A percentile compares a stretch with the other conserved stretches of the same genome.
Conservation (phyloP, 1,140 invertebrate genomes). For the Sarcophaga peregrina region DNA sequence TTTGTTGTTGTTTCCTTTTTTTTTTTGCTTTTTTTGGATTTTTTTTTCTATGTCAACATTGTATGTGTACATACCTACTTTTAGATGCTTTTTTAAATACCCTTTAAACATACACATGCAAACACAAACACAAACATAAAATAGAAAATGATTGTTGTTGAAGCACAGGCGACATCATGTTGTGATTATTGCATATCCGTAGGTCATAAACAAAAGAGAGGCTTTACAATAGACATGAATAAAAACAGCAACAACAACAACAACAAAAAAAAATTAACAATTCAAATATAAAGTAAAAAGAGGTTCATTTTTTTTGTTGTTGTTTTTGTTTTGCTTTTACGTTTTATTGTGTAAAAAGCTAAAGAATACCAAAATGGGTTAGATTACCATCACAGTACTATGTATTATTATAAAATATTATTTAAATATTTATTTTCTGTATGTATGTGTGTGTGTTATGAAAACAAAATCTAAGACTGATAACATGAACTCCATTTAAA, state of each 20-base stretch:
- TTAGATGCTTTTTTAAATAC: too few species aligned
- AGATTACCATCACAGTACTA: slow-evolving; percentile 34
- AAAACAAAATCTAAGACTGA: background rate
- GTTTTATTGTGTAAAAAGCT: background rate
- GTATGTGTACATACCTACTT: slow-evolving; percentile 5
- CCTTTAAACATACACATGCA: background rate
- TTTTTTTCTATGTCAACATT: slow-evolving; percentile 12
- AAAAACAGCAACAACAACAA: background rate
- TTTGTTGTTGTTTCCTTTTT: slow-evolving; percentile 2
- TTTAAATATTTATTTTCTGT: too few species aligned
- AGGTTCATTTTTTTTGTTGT: too few species aligned
- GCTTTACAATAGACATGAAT: background rate
- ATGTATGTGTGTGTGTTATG: background rate
- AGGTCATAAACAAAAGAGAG: slow-evolving; percentile 38
- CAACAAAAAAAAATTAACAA: too few species aligned
- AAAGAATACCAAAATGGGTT: slow-evolving; percentile 25
- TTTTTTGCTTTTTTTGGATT: background rate
- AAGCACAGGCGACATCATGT: slow-evolving; percentile 15
- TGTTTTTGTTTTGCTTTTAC: too few species aligned
- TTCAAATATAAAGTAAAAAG: too few species aligned
- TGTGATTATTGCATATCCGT: slow-evolving; percentile 28
- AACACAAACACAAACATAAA: background rate
- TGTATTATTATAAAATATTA: background rate
- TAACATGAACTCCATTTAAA: slow-evolving; percentile 1
- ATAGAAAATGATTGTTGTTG: too few species aligned